Conservation (phyloP, 2,113 vertebrate genomes). For the Chroicocephalus ridibundus region DNA sequence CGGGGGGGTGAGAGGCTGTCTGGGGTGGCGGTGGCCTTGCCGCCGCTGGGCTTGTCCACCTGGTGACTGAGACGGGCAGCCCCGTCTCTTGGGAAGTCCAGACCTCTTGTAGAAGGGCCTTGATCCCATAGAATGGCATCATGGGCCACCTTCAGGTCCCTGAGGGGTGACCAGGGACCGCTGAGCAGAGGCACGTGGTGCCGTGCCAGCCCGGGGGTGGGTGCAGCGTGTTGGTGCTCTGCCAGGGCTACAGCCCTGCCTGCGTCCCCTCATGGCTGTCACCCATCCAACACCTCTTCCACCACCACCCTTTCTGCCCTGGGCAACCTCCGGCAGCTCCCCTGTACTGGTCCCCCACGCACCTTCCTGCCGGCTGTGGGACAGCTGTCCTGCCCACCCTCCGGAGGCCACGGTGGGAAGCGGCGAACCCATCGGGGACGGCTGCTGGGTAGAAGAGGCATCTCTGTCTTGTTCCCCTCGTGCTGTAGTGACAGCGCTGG, state of each 20-base stretch:
- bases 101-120: not conserved
- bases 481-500: not conserved
- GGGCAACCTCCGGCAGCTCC: not conserved
- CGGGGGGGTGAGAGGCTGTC: not conserved
- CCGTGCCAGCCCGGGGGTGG: not conserved
- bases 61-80: not conserved
- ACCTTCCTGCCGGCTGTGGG: not conserved
- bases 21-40: not conserved
- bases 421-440: not conserved
- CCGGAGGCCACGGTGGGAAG: fast-evolving
- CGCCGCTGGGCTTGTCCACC: not conserved
- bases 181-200: fast-evolving
- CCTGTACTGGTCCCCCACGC: fast-evolving
- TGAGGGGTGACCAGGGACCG: too few relatives aligned
- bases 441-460: not conserved
- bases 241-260: not conserved
- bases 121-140: too few relatives aligned
- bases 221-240: not conserved
- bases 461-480: not conserved
- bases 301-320: not conserved
- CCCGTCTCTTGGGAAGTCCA: not conserved
- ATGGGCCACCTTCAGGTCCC: not conserved
- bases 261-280: not conserved
- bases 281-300: not conserved
- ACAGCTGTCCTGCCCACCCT: not conserved